phyloP scores from a whole-genome alignment of 2,797 vertebrate species.

The Salmo trutta region DNA sequence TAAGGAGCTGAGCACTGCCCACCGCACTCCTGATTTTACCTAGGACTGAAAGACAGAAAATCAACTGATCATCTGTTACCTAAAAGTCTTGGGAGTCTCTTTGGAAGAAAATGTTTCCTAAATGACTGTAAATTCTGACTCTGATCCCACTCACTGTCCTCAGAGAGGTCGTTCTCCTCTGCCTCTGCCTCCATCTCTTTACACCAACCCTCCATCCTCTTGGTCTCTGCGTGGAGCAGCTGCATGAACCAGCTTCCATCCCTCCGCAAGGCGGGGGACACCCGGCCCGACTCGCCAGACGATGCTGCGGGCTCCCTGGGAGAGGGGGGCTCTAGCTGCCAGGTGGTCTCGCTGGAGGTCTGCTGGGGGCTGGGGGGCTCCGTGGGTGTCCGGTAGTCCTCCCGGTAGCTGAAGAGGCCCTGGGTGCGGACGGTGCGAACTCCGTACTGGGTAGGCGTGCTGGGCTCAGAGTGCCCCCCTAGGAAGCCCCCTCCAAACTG shows the following conservation, averaged over 20 bases:
- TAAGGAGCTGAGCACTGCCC: slow-evolving; percentile 97
- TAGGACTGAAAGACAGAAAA: slow-evolving; percentile 79
- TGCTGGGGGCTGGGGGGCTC: slow-evolving; percentile 86
- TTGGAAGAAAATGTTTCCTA: not conserved
- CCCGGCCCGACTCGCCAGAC: slow-evolving; percentile 82
- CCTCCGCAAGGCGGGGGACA: slow-evolving; percentile 88
- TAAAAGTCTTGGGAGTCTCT: not conserved
- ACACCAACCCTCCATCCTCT: slow-evolving; percentile 97
- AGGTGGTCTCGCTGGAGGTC: slow-evolving; percentile 80
- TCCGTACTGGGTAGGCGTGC: slow-evolving; percentile 94
- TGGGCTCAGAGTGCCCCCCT: slow-evolving; percentile 94
- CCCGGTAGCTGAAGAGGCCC: slow-evolving; percentile 97
- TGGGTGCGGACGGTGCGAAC: slow-evolving; percentile 97
- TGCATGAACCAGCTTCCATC: slow-evolving; percentile 98
- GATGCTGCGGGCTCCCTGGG: slow-evolving; percentile 68
- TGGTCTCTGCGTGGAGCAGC: slow-evolving; percentile 92
- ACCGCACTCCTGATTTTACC: slow-evolving; percentile 98
- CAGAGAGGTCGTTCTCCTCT: slow-evolving; percentile 94
- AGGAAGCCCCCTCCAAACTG: slow-evolving; percentile 96
- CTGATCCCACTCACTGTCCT: slow-evolving; percentile 88
- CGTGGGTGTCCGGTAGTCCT: slow-evolving; percentile 90
- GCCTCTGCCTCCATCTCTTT: slow-evolving; percentile 98
- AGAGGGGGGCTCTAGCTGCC: slow-evolving; percentile 90
- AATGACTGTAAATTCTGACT: not conserved
- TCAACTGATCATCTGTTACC: not conserved